Base-by-base conservation (phyloP, 1,140 invertebrate species). In the Leguminivora glycinivorella region DNA sequence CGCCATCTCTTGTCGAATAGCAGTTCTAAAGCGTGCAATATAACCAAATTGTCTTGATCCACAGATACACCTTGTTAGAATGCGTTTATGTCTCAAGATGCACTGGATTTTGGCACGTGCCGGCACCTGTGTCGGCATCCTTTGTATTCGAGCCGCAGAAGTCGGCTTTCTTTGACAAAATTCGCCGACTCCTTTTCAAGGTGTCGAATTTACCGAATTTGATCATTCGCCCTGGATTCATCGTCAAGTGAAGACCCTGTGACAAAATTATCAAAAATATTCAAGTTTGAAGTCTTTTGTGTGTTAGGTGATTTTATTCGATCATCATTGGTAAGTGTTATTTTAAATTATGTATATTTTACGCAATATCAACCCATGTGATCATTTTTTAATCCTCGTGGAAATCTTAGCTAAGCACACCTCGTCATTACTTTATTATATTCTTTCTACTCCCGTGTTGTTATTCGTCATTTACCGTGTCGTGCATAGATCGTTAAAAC, bases 1-100 rank as follows among this genome's bases (percentile, higher is more conserved):
- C 70, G 75, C 74, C 79, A 76, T 77, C 77, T 81, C 29, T 38
- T 66, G 25, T 58, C 70, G 66, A 76, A 43, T 75, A 80, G 78
- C 24, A 66, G n/a, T 38, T n/a, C n/a, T n/a, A 43, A 43, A n/a
- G 1, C 40, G 4, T 29, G 67, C n/a, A 22, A 19, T 9, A n/a
- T 9, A n/a, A 9, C 47, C 17, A 52, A 19, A 52, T 5, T 19
- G 17, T 52, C 17, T 52, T 19, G 47, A 52, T 1, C 47, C n/a
- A 7, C 9, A 14, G 7, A 22, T n/a, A 19, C 47, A 7, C 47
- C 2, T 9, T 9, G 47, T 1, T 19, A n/a, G n/a, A 19, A 52
- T 19, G 47, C 0, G 47, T 52, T 52, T 19, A 1, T 6, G 9
- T 52, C 6, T 52, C 17, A 52, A 52, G 47, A 7, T 17, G 22